A percentile compares a stretch with the other conserved stretches of the same genome.
Evolutionary conservation across 92 coral and sea anemone genomes (phyloP).

Genomic region (Palythoa grandiflora): DNA sequence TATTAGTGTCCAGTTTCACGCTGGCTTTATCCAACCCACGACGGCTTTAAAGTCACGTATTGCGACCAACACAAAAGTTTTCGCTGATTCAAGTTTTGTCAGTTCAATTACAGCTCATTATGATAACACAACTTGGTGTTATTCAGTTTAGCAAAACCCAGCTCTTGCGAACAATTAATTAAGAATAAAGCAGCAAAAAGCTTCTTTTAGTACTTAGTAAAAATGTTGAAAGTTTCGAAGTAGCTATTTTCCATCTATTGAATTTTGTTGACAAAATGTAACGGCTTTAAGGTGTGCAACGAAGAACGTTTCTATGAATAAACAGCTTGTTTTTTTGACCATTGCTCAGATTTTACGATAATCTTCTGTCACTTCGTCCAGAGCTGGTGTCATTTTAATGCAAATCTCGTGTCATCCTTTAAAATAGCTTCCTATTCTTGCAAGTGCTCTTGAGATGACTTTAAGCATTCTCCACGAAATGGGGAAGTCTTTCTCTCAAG

Average conservation of each 20-base stretch:
- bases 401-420: neutral
- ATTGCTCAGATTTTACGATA: neutral
- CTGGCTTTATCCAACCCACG: no score
- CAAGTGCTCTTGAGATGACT: neutral
- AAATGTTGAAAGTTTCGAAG: neutral
- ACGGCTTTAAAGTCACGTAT: no score
- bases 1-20: no score
- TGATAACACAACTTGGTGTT: no score
- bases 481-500: neutral
- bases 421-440: neutral
- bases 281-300: neutral
- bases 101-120: no score
- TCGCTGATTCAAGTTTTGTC: no score
- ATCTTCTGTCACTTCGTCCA: neutral
- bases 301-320: neutral
- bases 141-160: neutral
- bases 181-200: neutral
- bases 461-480: neutral
- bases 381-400: constrained; percentile 6
- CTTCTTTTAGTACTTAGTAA: neutral
- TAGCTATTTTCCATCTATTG: neutral
- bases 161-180: neutral
- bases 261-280: neutral
- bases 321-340: neutral
- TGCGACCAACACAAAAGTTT: no score